Evolutionary conservation across 2,888 invertebrate species (phyloP).

Genomic region (Ariolimax columbianus): DNA sequence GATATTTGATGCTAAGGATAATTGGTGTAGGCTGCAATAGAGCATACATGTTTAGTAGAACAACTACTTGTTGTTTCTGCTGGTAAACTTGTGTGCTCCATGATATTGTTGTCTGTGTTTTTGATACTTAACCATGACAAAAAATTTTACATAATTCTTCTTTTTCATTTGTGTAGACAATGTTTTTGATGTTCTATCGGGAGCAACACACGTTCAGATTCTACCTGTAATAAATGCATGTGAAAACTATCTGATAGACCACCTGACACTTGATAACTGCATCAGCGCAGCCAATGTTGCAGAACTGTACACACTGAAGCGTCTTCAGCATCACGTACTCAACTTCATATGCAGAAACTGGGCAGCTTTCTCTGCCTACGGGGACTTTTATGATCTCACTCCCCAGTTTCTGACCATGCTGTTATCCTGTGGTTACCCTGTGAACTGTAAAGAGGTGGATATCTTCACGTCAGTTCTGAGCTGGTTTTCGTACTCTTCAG

Average conservation of each 20-base stretch:
- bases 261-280: constrained; percentile 85
- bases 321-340: constrained; percentile 83
- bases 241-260: constrained; percentile 84
- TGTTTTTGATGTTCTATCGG: constrained; percentile 85
- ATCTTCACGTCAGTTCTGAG: constrained; percentile 82
- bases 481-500: constrained; percentile 82
- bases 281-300: constrained; percentile 86
- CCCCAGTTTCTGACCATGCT: constrained; percentile 83
- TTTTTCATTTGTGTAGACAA: constrained; percentile 78
- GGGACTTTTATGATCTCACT: constrained; percentile 83
- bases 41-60: too few species aligned
- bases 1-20: too few species aligned
- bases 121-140: too few species aligned
- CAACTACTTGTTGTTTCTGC: too few species aligned
- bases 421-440: constrained; percentile 84
- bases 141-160: neutral
- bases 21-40: too few species aligned
- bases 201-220: constrained; percentile 85
- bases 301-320: constrained; percentile 84
- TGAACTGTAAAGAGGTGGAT: constrained; percentile 84
- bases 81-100: too few species aligned
- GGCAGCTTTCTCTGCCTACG: constrained; percentile 82
- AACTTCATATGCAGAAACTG: constrained; percentile 84
- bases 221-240: constrained; percentile 85
- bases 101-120: too few species aligned